Evolutionary conservation across 1,140 invertebrate genomes (phyloP).

Genomic region (Bilobella aurantiaca): DNA sequence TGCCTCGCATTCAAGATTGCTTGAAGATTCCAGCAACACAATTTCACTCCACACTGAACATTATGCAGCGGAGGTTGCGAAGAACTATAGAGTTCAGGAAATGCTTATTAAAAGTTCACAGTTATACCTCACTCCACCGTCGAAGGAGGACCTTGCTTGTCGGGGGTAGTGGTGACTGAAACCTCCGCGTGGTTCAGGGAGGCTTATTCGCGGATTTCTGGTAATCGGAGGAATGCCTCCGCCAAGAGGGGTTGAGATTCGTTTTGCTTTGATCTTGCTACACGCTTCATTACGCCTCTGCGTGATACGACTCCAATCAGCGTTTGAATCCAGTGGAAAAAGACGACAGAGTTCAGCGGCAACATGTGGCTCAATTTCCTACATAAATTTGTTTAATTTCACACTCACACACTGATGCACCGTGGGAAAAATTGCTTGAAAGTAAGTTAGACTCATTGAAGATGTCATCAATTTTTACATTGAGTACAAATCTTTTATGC

Average conservation of each 20-base stretch:
- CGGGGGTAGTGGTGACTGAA: conserved; percentile 12
- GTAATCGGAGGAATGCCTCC: conserved; percentile 30
- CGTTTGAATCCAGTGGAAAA: conserved; percentile 84
- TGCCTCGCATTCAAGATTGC: not conserved
- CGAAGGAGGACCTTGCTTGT: conserved; percentile 42
- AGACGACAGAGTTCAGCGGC: conserved; percentile 87
- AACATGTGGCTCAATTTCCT: conserved; percentile 91
- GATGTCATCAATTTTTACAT: too few relatives aligned
- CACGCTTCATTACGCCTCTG: conserved; percentile 73
- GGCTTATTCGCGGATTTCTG: conserved; percentile 45
- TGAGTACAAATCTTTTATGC: too few relatives aligned
- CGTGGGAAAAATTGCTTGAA: too few relatives aligned
- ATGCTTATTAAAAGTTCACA: conserved; percentile 30
- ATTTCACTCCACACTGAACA: not conserved
- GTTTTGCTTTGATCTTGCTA: conserved; percentile 41
- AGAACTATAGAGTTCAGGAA: conserved; percentile 13
- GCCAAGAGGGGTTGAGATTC: conserved; percentile 29
- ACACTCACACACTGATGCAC: too few relatives aligned
- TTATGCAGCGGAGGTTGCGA: conserved; percentile 16
- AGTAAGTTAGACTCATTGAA: too few relatives aligned
- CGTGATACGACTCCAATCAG: conserved; percentile 81
- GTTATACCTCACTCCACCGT: conserved; percentile 34
- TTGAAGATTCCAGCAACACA: not conserved
- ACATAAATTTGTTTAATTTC: not conserved
- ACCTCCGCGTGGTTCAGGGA: conserved; percentile 41